Evolutionary conservation across 2,888 invertebrate species (phyloP), one percentile per base, ranked within the genome.

Genomic region (Tholera decimalis): DNA sequence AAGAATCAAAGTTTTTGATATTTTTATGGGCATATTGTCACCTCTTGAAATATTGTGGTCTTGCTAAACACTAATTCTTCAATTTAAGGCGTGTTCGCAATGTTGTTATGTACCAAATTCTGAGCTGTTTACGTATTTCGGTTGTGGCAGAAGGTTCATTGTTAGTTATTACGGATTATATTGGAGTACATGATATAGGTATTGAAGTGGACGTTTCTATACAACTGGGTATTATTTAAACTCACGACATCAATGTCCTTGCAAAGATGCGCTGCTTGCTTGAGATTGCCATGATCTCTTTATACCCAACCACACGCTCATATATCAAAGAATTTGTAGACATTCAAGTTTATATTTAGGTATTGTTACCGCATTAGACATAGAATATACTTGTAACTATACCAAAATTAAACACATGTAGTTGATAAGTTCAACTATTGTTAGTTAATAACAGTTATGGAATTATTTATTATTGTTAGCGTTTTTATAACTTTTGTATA

Each of bases 381-480:
- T 51, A 51, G 50, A 51, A 46, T 3, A 13, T 37, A n/a, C n/a
- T n/a, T n/a, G n/a, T n/a, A 68, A 57, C n/a, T 13, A 26, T 49
- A 76, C 62, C 51, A 53, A 56, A 75, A 62, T 61, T 15, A 41
- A 55, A 51, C 9, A 53, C 30, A 37, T 18, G 6, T 35, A 46
- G 41, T 62, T 28, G 56, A 15, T 55, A 53, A 30, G 30, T 57
- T 57, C 41, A 61, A 56, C 15, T 53, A 47, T n/a, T n/a, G 18
- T 49, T 53, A 65, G 51, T 30, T 54, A 65, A 33, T 22, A 47
- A 5, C 58, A 65, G 22, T 35, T 60, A 56, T 50, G 20, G 58
- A 61, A 50, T 64, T 78, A 74, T 74, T 78, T 76, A 76, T 76
- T 82, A 76, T 44, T 67, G 47, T 77, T 62, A 71, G 68, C 2